Evolutionary conservation across 2,113 vertebrate species (phyloP).

Genomic region (Hippocampus zosterae): DNA sequence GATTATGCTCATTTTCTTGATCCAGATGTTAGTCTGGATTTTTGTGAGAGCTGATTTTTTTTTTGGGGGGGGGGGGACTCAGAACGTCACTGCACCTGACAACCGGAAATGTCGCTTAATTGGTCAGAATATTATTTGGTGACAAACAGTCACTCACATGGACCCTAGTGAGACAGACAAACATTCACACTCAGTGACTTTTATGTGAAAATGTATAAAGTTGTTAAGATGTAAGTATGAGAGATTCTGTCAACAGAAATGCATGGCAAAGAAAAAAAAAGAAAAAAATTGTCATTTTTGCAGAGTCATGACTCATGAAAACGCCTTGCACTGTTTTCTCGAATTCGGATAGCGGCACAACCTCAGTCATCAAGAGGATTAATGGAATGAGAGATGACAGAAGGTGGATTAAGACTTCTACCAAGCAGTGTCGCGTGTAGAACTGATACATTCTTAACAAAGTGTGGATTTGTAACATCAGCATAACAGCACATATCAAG

Average conservation of each 20-base stretch:
- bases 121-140: too few species aligned
- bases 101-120: too few species aligned
- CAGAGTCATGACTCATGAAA: constrained; percentile 6
- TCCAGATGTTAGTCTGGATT: constrained; percentile 3
- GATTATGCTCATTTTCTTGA: background rate
- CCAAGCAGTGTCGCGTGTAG: background rate
- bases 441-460: background rate
- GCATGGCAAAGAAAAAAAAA: background rate
- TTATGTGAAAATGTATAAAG: too few species aligned
- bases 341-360: background rate
- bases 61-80: background rate
- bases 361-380: background rate
- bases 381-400: background rate
- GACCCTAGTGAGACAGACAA: too few species aligned
- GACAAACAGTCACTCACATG: too few species aligned
- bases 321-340: background rate
- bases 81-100: background rate
- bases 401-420: constrained; percentile 4
- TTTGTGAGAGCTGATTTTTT: background rate
- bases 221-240: too few species aligned
- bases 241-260: background rate
- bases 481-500: background rate
- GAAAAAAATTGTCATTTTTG: background rate
- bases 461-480: background rate
- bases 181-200: too few species aligned